Base-by-base conservation (phyloP, 2,888 invertebrate species). In the Cheilosia variabilis region DNA sequence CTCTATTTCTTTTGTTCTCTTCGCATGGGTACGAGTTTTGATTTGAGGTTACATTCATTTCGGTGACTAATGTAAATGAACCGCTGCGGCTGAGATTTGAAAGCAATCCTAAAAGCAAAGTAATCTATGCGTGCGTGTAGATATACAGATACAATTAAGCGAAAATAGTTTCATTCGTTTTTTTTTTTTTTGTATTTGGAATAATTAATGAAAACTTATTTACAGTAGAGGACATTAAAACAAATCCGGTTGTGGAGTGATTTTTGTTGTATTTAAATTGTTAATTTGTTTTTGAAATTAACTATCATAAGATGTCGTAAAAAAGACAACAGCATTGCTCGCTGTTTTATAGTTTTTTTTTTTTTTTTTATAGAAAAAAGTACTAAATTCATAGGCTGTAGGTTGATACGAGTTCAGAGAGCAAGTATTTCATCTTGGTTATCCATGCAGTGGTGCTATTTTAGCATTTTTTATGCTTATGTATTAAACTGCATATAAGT, bases 11-110 rank as follows among this genome's bases (percentile, higher is more conserved):
- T 34, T 55, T 60, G 19, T 63, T 52, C 52, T 13, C 50, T 37
- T 53, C 31, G 17, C 31, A 65, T 37, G 27, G 31, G 31, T 9
- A 9, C 45, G 10, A 15, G 4, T 53, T 62, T 63, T 47, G 50
- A 41, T 65, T 75, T 58, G 62, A 31, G 50, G 57, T 71, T 71
- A 78, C 79, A 79, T 72, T 78, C 62, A 45, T 45, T 72, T 66
- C 58, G 72, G 72, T 78, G 79, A 79, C 79, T 71, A 71, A 71
- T 78, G 78, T 58, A 78, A 78, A 78, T 65, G 71, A 78, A 71
- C 27, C 43, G 31, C 62, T 24, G 41, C n/a, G 19, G 43, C 37
- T 43, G 19, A 52, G 65, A 75, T 57, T 65, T 65, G 75, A 65
- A 75, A 75, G 75, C 55, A 63, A 55, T 53, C 63, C 62, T 68